Conservation (phyloP, 2,113 vertebrate genomes). For the Hypanus sabinus region DNA sequence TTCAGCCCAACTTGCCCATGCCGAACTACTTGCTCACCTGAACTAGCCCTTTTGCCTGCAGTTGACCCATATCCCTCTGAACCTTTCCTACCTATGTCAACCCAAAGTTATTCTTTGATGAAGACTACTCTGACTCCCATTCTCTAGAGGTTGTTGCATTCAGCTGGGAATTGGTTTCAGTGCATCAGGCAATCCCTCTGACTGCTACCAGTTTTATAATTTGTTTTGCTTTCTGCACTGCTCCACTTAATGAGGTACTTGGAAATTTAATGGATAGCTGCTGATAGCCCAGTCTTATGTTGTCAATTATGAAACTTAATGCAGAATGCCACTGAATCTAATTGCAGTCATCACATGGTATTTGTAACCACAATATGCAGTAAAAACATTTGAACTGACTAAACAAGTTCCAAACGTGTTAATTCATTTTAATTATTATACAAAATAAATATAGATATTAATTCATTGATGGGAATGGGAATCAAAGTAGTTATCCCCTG, state of each 20-base stretch:
- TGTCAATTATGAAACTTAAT: not conserved
- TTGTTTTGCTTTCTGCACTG: not conserved
- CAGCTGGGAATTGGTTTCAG: too few species aligned
- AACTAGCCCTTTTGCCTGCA: too few species aligned
- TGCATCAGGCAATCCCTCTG: not conserved
- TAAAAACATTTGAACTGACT: not conserved
- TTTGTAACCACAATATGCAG: not conserved
- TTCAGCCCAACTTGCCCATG: too few species aligned
- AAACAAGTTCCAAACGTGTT: not conserved
- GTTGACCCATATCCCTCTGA: too few species aligned
- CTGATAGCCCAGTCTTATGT: not conserved
- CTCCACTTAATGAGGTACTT: not conserved
- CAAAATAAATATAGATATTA: not conserved
- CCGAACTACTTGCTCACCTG: too few species aligned
- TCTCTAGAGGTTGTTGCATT: not conserved
- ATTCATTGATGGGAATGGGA: not conserved
- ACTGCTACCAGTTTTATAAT: not conserved
- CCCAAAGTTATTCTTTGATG: not conserved
- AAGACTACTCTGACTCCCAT: not conserved
- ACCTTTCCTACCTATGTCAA: not conserved
- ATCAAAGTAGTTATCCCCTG: not conserved
- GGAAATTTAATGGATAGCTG: not conserved
- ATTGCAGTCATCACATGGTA: not conserved
- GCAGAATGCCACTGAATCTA: not conserved
- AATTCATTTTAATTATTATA: not conserved